These are phyloP conservation scores for Chlorops oryzae DNA, from an alignment of 1,140 invertebrate genomes.

Conservation along the genomic window DNA sequence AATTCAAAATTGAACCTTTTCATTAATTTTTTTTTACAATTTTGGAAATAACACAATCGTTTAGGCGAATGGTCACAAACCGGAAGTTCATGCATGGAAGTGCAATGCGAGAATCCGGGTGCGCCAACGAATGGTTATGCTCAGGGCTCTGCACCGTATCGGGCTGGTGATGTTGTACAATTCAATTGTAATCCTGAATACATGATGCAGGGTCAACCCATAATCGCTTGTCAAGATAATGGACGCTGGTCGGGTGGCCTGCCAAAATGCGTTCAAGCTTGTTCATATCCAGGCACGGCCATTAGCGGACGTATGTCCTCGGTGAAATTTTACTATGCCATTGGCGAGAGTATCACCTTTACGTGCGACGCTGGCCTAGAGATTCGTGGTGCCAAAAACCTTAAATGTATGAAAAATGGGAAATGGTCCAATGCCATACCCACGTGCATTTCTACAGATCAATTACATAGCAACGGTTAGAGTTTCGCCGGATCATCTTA, in stretches of 20 bases:
- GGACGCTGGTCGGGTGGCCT: slow-evolving; percentile 77
- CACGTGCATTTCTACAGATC: slow-evolving; percentile 50
- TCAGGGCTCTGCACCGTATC: slow-evolving; percentile 64
- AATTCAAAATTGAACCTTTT: too few relatives aligned
- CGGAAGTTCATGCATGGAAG: slow-evolving; percentile 71
- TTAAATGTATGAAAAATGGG: slow-evolving; percentile 71
- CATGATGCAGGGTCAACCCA: slow-evolving; percentile 79
- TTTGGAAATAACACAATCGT: too few relatives aligned
- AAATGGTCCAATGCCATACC: slow-evolving; percentile 82
- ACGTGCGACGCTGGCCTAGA: slow-evolving; percentile 71
- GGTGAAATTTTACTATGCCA: slow-evolving; percentile 80
- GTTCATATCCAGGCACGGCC: slow-evolving; percentile 77
- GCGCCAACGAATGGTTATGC: slow-evolving; percentile 70
- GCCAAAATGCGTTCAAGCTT: slow-evolving; percentile 79
- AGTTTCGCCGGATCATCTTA: too few relatives aligned
- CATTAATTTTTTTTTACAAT: too few relatives aligned
- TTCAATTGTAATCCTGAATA: slow-evolving; percentile 81
- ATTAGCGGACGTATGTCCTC: slow-evolving; percentile 77
- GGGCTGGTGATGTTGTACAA: slow-evolving; percentile 75
- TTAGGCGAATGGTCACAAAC: slow-evolving; percentile 74
- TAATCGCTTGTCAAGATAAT: slow-evolving; percentile 81
- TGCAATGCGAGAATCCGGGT: slow-evolving; percentile 64
- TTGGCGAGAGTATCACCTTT: slow-evolving; percentile 78
- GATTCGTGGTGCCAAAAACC: slow-evolving; percentile 65
- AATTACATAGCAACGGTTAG: too few relatives aligned